Base-by-base conservation (phyloP, 2,888 invertebrate genomes). In the Drosophila fulvimacula region DNA sequence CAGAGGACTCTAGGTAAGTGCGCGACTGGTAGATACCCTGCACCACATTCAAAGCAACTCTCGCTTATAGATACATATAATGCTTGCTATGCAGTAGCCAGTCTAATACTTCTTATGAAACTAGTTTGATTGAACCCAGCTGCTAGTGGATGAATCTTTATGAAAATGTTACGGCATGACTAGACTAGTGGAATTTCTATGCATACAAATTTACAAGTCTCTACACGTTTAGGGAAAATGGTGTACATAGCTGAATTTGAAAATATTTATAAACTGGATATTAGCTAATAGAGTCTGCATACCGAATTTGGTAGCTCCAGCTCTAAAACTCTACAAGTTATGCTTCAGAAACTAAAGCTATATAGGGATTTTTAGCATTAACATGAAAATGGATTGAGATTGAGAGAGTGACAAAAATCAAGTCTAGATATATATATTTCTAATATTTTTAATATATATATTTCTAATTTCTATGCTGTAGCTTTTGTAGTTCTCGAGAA, bases 211-310 rank as follows among this genome's bases (percentile, higher is more conserved):
- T 46, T 27, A 10, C 3, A 27, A 17, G 5, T 46, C 5, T 1
- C 6, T n/a, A n/a, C 2, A n/a, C n/a, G n/a, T n/a, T 46, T 27
- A 2, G 1, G 2, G 2, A 2, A 10, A n/a, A 5, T 1, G 0
- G 6, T 3, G 11, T 2, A 2, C 0, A 1, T 46, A n/a, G 27
- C 5, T 27, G 4, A 27, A n/a, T n/a, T 10, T 0, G 1, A 46
- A 10, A 5, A 1, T 27, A 10, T 27, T 5, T 0, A 10, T 9
- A 5, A n/a, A 5, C 0, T 44, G 15, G 0, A 4, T 6, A n/a
- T 9, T 44, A 9, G 9, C 5, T 4, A 2, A 1, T n/a, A 11
- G 3, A 30, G 17, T 9, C 11, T 17, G 1, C 1, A 17, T 17
- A 46, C 27, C 10, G 17, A 46, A 11, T 17, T 46, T 46, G 1